These are phyloP conservation scores for Pyrocephalus nanus DNA, from an alignment of 2,797 vertebrate species.

Conservation along the genomic window DNA sequence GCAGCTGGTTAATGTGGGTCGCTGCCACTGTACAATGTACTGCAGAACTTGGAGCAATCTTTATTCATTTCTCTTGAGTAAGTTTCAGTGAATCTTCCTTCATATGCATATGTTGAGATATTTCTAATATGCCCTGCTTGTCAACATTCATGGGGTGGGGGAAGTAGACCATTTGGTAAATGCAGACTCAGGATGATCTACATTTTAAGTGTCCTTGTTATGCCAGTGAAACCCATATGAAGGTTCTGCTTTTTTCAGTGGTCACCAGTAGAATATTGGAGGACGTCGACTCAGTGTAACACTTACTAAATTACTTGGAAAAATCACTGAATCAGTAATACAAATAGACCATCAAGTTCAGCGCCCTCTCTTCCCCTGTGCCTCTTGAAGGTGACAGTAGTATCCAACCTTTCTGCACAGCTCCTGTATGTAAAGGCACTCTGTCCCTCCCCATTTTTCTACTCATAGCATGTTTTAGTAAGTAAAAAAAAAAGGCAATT, in stretches of 20 bases:
- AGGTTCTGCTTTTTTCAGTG: background rate
- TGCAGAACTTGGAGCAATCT: background rate
- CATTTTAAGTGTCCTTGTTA: background rate
- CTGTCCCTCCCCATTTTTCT: background rate
- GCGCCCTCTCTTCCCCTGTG: background rate
- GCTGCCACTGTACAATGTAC: background rate
- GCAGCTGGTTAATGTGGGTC: background rate
- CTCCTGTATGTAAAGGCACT: background rate
- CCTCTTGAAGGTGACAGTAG: background rate
- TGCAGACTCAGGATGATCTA: background rate
- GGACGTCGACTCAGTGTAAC: too few relatives aligned
- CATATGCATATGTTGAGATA: background rate
- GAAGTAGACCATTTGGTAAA: background rate
- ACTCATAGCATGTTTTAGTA: background rate
- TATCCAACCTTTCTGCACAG: background rate
- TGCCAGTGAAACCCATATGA: background rate
- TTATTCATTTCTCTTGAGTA: background rate
- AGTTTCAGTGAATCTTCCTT: background rate
- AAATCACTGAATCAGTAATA: background rate
- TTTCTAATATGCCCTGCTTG: background rate
- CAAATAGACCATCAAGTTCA: background rate
- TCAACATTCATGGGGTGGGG: accelerated
- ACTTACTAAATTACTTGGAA: background rate
- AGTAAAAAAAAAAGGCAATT: background rate
- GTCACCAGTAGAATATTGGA: background rate